These are phyloP conservation scores for Lycophotia porphyrea DNA, from an alignment of 2,888 invertebrate species.

Conservation along the genomic window DNA sequence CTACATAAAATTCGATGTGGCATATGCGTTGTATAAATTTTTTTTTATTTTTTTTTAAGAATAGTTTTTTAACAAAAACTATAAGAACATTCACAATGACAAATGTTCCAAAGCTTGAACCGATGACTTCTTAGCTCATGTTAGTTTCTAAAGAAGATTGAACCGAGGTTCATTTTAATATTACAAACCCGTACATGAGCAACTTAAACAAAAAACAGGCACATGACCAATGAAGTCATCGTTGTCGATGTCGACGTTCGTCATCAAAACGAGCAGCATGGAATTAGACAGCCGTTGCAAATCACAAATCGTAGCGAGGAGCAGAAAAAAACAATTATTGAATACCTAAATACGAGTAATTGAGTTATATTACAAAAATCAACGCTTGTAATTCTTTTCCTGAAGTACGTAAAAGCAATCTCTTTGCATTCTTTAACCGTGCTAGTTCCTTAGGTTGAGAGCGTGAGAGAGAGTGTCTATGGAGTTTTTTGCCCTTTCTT, in stretches of 20 bases:
- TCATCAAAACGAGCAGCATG: slow-evolving; percentile 62
- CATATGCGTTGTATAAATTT: slow-evolving; percentile 7
- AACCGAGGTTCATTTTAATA: slow-evolving; percentile 37
- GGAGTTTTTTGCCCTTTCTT: too few species aligned
- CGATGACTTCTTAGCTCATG: not conserved
- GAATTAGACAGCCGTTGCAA: slow-evolving; percentile 48
- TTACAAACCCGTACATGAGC: slow-evolving; percentile 54
- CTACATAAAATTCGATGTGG: slow-evolving; percentile 20
- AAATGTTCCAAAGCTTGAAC: not conserved
- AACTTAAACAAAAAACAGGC: slow-evolving; percentile 63
- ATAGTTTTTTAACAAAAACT: not conserved
- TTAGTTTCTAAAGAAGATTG: slow-evolving; percentile 18
- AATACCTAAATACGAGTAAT: not conserved
- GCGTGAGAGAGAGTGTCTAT: too few species aligned
- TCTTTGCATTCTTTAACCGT: not conserved
- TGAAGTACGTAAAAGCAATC: not conserved
- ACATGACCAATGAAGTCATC: slow-evolving; percentile 70
- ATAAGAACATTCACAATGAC: not conserved
- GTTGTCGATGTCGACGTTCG: slow-evolving; percentile 49
- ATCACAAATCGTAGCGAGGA: slow-evolving; percentile 30
- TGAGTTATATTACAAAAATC: not conserved
- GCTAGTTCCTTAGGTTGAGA: not conserved
- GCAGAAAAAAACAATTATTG: slow-evolving; percentile 10
- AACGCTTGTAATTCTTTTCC: slow-evolving; percentile 11
- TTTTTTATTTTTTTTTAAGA: too few species aligned